These are phyloP conservation scores for Oeneis ivallda DNA, from an alignment of 2,888 invertebrate species.

Conservation along the genomic window DNA sequence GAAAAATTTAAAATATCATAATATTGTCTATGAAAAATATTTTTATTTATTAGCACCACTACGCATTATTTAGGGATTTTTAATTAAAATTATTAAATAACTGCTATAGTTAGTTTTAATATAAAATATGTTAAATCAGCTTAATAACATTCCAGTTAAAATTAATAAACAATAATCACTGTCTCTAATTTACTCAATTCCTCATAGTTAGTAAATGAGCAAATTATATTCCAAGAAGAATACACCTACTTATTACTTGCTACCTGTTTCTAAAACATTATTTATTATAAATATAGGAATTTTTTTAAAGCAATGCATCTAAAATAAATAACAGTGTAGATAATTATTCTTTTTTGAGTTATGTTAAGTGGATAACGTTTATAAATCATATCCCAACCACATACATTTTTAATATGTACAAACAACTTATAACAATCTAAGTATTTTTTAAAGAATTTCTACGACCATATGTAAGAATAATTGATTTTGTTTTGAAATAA, in stretches of 20 bases:
- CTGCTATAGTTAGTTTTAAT: background rate
- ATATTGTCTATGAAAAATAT: conserved; percentile 78
- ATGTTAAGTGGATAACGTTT: conserved; percentile 10
- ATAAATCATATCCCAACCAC: conserved; percentile 18
- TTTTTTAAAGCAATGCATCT: conserved; percentile 21
- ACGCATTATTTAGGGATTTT: conserved; percentile 37
- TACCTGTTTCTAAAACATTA: background rate
- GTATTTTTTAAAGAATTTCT: conserved; percentile 16
- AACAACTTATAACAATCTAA: conserved; percentile 35
- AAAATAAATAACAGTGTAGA: conserved; percentile 5
- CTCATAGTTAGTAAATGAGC: conserved; percentile 40
- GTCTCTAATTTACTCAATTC: conserved; percentile 37
- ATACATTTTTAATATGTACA: conserved; percentile 33
- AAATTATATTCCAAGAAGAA: conserved; percentile 34
- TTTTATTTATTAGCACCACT: conserved; percentile 75
- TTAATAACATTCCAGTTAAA: background rate
- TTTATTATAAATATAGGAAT: no score
- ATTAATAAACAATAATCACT: background rate
- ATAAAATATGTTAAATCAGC: background rate
- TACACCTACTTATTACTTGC: background rate
- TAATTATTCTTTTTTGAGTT: background rate
- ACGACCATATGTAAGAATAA: conserved; percentile 24
- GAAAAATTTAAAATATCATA: conserved; percentile 71
- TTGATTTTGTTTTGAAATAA: conserved; percentile 32
- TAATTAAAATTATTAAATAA: conserved; percentile 43